Base-by-base conservation (phyloP, 1,140 invertebrate genomes). In the Paraescarpia echinospica region DNA sequence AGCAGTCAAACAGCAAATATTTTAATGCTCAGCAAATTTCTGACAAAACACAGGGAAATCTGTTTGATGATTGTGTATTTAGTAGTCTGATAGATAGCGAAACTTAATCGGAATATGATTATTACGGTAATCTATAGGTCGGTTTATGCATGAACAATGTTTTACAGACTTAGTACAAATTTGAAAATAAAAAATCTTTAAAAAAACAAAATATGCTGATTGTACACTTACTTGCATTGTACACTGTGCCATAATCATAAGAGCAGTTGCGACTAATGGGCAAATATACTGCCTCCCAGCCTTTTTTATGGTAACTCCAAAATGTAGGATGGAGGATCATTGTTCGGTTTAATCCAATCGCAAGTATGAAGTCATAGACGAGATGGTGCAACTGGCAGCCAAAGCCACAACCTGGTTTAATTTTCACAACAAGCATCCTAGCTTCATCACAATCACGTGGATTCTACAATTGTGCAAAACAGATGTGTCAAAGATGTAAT, bases 391-490 rank as follows among this genome's bases (percentile, higher is more conserved):
- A 96, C 96, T 99, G 98, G 95, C 99, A 99, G 6, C 98, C 98
- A 96, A 98, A 99, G 18, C 98, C 98, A 96, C 98, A 99, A 98
- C 95, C 99, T 97, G 99, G 99, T 96, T 99, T 99, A 92, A 99
- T 96, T 96, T 98, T 99, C 96, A 99, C 99, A n/a, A 99, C 97
- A 89, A 99, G 96, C 96, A 99, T 99, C 95, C 97, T 98, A 0
- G 98, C 98, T 93, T 96, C 97, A 59, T 96, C 96, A 96, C 99
- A 99, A 96, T 99, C 97, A 34, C 96, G 95, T 34, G 99, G 99
- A 97, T 99, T 99, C 96, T 97, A 93, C 33, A 94, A 27, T 77
- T 14, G 4, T 77, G 8, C 18, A 51, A 77, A 27, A 0, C 22
- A 31, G 59, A 27, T 77, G 59, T 27, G 27, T 14, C 27, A 77